Conservation (phyloP, 2,888 invertebrate species). For the Leptinotarsa peninsularis region DNA sequence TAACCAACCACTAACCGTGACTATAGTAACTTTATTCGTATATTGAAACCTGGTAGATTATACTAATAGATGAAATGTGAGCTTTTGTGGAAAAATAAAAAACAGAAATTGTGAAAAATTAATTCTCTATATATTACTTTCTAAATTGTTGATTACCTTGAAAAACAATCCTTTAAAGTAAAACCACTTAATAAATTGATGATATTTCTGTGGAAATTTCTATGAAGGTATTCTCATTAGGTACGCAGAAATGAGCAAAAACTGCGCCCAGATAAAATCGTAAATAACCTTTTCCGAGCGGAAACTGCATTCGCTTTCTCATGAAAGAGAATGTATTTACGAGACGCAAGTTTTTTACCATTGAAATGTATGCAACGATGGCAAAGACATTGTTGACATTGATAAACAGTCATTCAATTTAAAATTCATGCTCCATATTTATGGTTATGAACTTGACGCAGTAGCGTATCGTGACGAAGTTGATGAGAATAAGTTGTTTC, state of each 20-base stretch:
- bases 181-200: too few relatives aligned
- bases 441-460: conserved; percentile 28
- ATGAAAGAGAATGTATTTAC: conserved; percentile 14
- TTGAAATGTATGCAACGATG: conserved; percentile 31
- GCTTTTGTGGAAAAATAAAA: too few relatives aligned
- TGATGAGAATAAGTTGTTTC: background rate
- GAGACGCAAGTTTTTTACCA: conserved; percentile 12
- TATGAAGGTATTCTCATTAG: background rate
- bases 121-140: too few relatives aligned
- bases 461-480: conserved; percentile 13
- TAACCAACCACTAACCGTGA: too few relatives aligned
- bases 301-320: conserved; percentile 6
- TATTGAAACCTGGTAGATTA: too few relatives aligned
- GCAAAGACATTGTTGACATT: conserved; percentile 38
- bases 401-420: conserved; percentile 40
- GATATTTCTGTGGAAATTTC: too few relatives aligned
- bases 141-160: too few relatives aligned
- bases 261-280: background rate
- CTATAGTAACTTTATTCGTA: too few relatives aligned
- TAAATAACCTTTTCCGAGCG: conserved; percentile 2
- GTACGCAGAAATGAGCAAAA: background rate
- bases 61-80: too few relatives aligned
- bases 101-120: too few relatives aligned
- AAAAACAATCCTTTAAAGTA: too few relatives aligned
- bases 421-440: conserved; percentile 41